A percentile compares a stretch with the other conserved stretches of the same genome.
Evolutionary conservation across 2,888 invertebrate genomes (phyloP).

Genomic region (Mantis religiosa): DNA sequence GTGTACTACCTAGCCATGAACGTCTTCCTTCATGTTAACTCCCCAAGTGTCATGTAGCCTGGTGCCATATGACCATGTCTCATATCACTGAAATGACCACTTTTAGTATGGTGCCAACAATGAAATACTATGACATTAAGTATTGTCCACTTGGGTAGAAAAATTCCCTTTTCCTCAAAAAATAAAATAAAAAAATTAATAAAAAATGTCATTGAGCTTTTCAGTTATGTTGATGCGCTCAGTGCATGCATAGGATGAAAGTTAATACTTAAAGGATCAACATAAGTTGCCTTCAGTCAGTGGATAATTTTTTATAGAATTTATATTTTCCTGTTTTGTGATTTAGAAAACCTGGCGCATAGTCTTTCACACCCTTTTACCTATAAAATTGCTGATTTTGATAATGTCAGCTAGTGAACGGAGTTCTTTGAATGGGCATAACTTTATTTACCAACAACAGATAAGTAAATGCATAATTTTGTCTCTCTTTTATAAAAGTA

Average conservation of each 20-base stretch:
- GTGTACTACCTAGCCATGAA: constrained; percentile 20
- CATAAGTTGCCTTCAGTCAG: constrained; percentile 20
- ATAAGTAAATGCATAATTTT: too few species aligned
- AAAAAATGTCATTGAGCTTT: neutral
- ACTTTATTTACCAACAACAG: too few species aligned
- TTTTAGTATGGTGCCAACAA: constrained; percentile 7
- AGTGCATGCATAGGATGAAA: constrained; percentile 26
- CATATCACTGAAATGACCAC: constrained; percentile 11
- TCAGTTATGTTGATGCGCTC: constrained; percentile 22
- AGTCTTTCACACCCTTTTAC: too few species aligned
- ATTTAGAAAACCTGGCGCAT: too few species aligned
- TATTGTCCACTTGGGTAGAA: constrained; percentile 6
- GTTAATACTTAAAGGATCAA: constrained; percentile 3
- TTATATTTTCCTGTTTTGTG: neutral
- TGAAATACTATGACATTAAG: neutral
- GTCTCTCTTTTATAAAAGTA: too few species aligned
- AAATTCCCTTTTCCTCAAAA: neutral
- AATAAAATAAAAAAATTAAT: neutral
- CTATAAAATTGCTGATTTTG: too few species aligned
- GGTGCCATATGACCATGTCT: neutral
- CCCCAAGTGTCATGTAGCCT: constrained; percentile 1
- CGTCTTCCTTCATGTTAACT: constrained; percentile 26
- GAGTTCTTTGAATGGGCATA: too few species aligned
- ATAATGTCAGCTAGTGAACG: too few species aligned
- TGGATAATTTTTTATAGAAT: neutral